A percentile compares a stretch with the other conserved stretches of the same genome.
phyloP scores from a whole-genome alignment of 2,888 invertebrate species.

The Campoplex nolae region DNA sequence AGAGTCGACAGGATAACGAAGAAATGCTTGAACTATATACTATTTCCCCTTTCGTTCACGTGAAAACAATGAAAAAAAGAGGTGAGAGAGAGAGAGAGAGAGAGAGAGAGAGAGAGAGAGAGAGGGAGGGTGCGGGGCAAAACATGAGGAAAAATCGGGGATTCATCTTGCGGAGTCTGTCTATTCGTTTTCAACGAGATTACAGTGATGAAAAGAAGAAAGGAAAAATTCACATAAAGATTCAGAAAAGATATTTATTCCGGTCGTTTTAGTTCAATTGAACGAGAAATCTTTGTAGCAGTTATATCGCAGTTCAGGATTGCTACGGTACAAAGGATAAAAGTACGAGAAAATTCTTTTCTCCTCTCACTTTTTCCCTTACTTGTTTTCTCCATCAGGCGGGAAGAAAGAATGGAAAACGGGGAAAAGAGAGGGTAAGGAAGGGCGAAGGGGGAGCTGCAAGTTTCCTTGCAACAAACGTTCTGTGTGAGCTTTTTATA shows the following conservation, averaged over 20 bases:
- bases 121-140: neutral
- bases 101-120: neutral
- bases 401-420: constrained; percentile 9
- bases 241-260: constrained; percentile 56
- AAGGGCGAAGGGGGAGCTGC: constrained; percentile 9
- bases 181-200: constrained; percentile 45
- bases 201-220: constrained; percentile 45
- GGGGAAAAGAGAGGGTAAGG: neutral
- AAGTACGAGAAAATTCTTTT: constrained; percentile 54
- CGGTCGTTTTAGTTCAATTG: constrained; percentile 57
- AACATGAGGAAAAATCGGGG: neutral
- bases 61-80: constrained; percentile 18
- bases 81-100: neutral
- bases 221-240: constrained; percentile 46
- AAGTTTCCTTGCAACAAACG: constrained; percentile 60
- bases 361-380: neutral
- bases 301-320: constrained; percentile 55
- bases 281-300: constrained; percentile 62
- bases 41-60: constrained; percentile 36
- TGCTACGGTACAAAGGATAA: constrained; percentile 52
- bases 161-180: constrained; percentile 26
- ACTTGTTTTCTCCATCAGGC: constrained; percentile 44
- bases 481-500: constrained; percentile 65
- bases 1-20: constrained; percentile 57
- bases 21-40: constrained; percentile 8